phyloP scores from a whole-genome alignment of 2,888 invertebrate species.

The Lycia hirtaria region DNA sequence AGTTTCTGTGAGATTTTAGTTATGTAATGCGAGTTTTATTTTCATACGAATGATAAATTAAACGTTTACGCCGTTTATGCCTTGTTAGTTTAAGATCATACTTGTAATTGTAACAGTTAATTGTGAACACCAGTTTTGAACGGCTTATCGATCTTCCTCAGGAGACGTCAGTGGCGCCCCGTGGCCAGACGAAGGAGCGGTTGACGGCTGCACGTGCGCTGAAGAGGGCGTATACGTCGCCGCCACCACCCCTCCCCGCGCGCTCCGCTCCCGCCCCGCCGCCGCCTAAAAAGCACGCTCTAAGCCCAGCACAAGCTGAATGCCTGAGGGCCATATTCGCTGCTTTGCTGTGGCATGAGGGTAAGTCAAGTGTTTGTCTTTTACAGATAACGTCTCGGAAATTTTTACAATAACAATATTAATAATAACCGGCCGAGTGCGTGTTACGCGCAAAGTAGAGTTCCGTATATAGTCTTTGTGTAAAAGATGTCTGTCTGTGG shows the following conservation, averaged over 20 bases:
- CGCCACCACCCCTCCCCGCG: slow-evolving; percentile 70
- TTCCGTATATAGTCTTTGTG: too few species aligned
- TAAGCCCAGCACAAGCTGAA: slow-evolving; percentile 96
- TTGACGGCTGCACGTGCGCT: slow-evolving; percentile 67
- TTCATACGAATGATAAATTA: too few species aligned
- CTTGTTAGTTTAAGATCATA: too few species aligned
- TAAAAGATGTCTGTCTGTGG: too few species aligned
- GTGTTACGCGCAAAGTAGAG: too few species aligned
- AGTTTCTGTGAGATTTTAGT: too few species aligned
- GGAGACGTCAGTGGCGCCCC: slow-evolving; percentile 49
- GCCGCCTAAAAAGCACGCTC: slow-evolving; percentile 90
- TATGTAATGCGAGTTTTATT: too few species aligned
- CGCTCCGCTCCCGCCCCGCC: slow-evolving; percentile 62
- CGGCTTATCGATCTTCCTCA: slow-evolving; percentile 22
- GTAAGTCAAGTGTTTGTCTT: slow-evolving; percentile 51
- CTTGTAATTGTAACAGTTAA: background rate
- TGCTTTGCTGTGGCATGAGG: slow-evolving; percentile 98
- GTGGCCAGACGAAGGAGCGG: slow-evolving; percentile 51
- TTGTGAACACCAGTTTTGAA: background rate
- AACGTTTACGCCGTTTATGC: too few species aligned
- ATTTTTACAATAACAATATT: too few species aligned
- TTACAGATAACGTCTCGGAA: too few species aligned
- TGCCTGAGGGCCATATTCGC: slow-evolving; percentile 97
- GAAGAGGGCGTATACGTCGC: slow-evolving; percentile 73
- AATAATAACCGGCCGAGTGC: too few species aligned